phyloP scores from a whole-genome alignment of 2,888 invertebrate species.

The Flexamia atlantica region DNA sequence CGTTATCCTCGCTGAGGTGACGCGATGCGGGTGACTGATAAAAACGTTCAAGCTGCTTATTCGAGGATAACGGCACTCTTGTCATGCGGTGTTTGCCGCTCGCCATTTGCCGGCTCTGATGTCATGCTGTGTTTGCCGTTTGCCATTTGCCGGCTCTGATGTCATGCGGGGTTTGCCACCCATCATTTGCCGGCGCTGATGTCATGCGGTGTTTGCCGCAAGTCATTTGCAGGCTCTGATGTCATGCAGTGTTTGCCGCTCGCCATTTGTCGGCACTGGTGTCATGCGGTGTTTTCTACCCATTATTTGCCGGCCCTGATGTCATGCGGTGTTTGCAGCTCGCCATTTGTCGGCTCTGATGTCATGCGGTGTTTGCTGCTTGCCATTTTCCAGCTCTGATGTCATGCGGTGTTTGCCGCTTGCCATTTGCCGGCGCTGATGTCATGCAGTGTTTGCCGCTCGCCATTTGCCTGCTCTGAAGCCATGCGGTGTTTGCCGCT shows the following conservation, averaged over 20 bases:
- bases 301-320: too few relatives aligned
- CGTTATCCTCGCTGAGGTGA: not conserved
- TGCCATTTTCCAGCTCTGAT: too few relatives aligned
- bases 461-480: not conserved
- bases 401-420: not conserved
- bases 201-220: not conserved
- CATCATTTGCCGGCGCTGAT: too few relatives aligned
- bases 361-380: not conserved
- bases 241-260: not conserved
- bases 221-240: too few relatives aligned
- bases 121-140: not conserved
- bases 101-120: too few relatives aligned
- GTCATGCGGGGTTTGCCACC: not conserved
- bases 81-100: not conserved
- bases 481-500: not conserved
- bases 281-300: too few relatives aligned
- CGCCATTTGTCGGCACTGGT: too few relatives aligned
- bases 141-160: too few relatives aligned
- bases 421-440: too few relatives aligned
- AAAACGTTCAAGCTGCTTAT: not conserved
- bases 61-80: not conserved
- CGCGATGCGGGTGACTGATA: not conserved
- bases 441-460: not conserved
- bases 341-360: too few relatives aligned
- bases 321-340: too few relatives aligned